Percentiles rank a stretch among this genome's conserved stretches.
Conservation (phyloP, 2,113 vertebrate species). For the Condylura cristata region DNA sequence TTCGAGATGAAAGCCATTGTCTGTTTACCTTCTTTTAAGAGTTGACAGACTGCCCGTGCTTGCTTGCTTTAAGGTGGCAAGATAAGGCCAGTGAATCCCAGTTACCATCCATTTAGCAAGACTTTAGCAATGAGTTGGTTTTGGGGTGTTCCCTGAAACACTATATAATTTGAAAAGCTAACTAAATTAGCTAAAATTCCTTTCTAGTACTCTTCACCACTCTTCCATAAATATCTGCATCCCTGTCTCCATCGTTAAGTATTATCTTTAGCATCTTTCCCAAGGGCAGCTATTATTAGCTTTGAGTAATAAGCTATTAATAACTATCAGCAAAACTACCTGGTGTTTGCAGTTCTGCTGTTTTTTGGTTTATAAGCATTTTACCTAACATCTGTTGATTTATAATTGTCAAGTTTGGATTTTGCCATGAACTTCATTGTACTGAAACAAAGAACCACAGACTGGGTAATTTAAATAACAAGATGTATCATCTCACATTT, state of each 20-base stretch:
- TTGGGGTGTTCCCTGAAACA: background rate
- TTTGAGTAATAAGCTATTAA: background rate
- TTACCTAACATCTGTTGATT: background rate
- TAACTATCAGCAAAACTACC: background rate
- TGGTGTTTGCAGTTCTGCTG: background rate
- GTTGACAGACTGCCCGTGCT: background rate
- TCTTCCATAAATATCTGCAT: background rate
- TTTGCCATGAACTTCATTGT: background rate
- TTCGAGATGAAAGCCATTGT: constrained; percentile 35
- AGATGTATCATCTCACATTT: background rate
- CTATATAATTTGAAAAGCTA: background rate
- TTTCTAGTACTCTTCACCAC: background rate
- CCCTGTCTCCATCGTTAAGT: background rate
- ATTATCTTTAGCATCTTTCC: background rate
- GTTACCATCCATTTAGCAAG: background rate
- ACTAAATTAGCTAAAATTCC: background rate
- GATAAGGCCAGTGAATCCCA: background rate
- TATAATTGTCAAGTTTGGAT: background rate
- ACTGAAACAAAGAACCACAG: background rate
- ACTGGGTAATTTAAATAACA: background rate
- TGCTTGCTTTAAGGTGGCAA: background rate
- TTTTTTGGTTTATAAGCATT: background rate
- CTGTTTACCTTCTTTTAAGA: constrained; percentile 22
- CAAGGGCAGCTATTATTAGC: background rate
- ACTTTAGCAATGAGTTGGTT: background rate